phyloP scores from a whole-genome alignment of 2,113 vertebrate genomes.

The Corythoichthys haematopterus region DNA sequence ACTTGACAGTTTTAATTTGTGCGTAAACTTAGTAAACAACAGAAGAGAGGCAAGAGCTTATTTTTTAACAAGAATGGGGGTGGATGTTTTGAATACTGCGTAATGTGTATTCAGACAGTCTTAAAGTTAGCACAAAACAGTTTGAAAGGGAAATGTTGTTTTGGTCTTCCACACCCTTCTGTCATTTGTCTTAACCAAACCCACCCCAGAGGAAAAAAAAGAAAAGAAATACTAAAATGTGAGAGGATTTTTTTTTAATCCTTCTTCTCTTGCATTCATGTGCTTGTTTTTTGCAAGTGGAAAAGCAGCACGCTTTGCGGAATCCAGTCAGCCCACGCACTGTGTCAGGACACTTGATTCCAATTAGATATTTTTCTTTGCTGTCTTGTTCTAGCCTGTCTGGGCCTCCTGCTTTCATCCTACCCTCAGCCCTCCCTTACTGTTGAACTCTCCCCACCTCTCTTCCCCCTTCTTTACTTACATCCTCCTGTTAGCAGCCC shows the following conservation, averaged over 20 bases:
- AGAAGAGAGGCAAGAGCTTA: not conserved
- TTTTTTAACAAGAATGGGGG: not conserved
- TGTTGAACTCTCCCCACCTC: conserved; percentile 60
- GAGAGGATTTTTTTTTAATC: conserved; percentile 53
- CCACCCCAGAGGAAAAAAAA: conserved; percentile 38
- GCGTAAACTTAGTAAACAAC: not conserved
- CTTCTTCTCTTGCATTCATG: conserved; percentile 24
- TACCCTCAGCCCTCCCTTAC: conserved; percentile 48
- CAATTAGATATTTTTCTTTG: conserved; percentile 76
- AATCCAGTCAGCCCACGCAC: conserved; percentile 69
- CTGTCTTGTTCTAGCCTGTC: conserved; percentile 74
- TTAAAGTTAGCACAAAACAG: conserved; percentile 35
- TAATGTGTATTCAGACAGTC: conserved; percentile 8
- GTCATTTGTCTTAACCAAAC: conserved; percentile 58
- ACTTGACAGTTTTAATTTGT: not conserved
- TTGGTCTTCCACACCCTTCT: conserved; percentile 59
- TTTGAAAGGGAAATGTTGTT: conserved; percentile 63
- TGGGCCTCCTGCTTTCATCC: conserved; percentile 65
- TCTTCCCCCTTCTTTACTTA: conserved; percentile 42
- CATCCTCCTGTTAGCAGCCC: conserved; percentile 57
- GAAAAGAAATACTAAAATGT: conserved; percentile 56
- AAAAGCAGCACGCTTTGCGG: conserved; percentile 67
- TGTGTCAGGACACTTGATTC: conserved; percentile 74
- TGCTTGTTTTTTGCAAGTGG: conserved; percentile 49
- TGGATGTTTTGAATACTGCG: not conserved